Conservation (phyloP, 2,888 invertebrate species). For the Thumatha senex region DNA sequence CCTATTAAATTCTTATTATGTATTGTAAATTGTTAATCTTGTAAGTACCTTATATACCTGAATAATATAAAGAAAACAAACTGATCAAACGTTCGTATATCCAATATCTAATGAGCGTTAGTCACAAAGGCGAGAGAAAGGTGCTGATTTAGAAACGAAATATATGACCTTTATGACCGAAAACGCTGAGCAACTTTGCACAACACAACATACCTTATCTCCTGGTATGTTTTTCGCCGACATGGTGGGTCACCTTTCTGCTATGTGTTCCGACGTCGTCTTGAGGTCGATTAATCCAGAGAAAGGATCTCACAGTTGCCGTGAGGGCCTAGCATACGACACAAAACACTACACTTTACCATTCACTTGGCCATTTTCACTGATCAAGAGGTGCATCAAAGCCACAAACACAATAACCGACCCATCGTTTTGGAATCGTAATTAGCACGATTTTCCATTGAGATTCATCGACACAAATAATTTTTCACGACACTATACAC, state of each 20-base stretch:
- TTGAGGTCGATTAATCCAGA: slow-evolving; percentile 79
- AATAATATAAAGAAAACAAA: no score
- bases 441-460: slow-evolving; percentile 81
- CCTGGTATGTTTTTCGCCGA: slow-evolving; percentile 92
- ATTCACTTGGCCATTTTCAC: slow-evolving; percentile 83
- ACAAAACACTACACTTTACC: slow-evolving; percentile 80
- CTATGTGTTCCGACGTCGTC: slow-evolving; percentile 75
- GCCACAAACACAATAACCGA: slow-evolving; percentile 79
- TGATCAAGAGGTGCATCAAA: slow-evolving; percentile 76
- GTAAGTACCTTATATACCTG: no score
- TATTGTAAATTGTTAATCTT: no score
- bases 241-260: slow-evolving; percentile 83
- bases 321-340: slow-evolving; percentile 81
- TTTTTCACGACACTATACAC: slow-evolving; percentile 82
- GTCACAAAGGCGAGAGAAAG: slow-evolving; percentile 65
- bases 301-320: slow-evolving; percentile 78
- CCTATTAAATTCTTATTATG: no score
- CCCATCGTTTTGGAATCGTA: slow-evolving; percentile 77
- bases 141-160: slow-evolving; percentile 65
- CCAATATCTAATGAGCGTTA: slow-evolving; percentile 16
- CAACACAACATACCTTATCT: slow-evolving; percentile 87
- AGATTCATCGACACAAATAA: slow-evolving; percentile 80
- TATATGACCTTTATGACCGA: slow-evolving; percentile 63
- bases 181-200: slow-evolving; percentile 40
- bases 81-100: background rate